Percentiles rank a stretch among this genome's conserved stretches.
phyloP scores from a whole-genome alignment of 2,797 vertebrate genomes.

The Sebastes vulpes region DNA sequence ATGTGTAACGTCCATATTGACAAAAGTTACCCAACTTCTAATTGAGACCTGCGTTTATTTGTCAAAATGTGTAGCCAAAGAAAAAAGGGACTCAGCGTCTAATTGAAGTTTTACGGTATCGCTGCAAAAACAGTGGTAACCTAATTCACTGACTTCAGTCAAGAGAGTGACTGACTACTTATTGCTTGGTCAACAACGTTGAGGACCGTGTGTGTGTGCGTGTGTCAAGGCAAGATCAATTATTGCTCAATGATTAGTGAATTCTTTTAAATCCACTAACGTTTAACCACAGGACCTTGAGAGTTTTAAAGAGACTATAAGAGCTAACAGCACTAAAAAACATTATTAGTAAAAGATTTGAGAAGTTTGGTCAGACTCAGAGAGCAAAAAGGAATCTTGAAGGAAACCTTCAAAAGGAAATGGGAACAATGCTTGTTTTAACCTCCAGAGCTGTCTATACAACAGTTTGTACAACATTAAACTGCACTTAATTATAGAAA shows the following conservation, averaged over 20 bases:
- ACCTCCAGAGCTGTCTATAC: not conserved
- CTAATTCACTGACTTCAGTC: not conserved
- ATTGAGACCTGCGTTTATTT: too few relatives aligned
- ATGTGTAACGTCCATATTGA: too few relatives aligned
- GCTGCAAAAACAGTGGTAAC: not conserved
- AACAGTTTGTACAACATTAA: not conserved
- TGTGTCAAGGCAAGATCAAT: not conserved
- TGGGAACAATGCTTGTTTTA: not conserved
- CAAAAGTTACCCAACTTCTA: fast-evolving
- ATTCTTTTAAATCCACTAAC: not conserved
- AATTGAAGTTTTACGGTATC: too few relatives aligned
- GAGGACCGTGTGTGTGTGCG: not conserved
- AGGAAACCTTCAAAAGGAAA: not conserved
- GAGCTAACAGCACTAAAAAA: not conserved
- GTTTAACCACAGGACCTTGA: not conserved
- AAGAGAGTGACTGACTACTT: not conserved
- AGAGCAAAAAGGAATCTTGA: not conserved
- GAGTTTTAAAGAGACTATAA: not conserved
- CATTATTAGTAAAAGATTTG: not conserved
- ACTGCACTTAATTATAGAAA: not conserved
- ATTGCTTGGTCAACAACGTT: not conserved
- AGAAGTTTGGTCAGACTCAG: not conserved
- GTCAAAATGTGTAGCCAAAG: too few relatives aligned
- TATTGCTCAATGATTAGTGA: not conserved
- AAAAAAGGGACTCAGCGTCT: too few relatives aligned